Evolutionary conservation across 1,140 invertebrate genomes (phyloP).

Genomic region (Copidosoma floridanum): DNA sequence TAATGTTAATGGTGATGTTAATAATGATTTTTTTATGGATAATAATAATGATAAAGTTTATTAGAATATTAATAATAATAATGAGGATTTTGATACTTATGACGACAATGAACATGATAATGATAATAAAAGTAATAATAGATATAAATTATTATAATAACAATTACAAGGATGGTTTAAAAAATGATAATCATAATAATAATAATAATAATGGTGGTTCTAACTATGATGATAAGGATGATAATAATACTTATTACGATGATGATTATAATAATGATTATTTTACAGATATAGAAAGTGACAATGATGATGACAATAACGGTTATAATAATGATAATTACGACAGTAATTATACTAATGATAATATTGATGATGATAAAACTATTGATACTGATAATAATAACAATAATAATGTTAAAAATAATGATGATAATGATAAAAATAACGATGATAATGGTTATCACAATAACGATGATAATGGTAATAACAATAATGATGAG

Average conservation of each 20-base stretch:
- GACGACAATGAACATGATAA: neutral
- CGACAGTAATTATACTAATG: no score
- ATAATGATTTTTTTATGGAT: neutral
- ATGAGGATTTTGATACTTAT: neutral
- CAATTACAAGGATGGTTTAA: neutral
- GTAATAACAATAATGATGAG: neutral
- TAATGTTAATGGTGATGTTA: neutral
- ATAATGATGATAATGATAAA: neutral
- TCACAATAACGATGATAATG: neutral
- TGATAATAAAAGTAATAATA: neutral
- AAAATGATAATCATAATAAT: neutral
- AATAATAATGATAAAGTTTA: neutral
- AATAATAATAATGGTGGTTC: neutral
- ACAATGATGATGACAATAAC: no score
- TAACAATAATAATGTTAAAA: neutral
- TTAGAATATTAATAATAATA: neutral
- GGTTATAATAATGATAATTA: no score
- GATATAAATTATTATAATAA: no score
- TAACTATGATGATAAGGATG: no score
- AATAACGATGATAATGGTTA: neutral
- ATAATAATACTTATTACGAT: neutral
- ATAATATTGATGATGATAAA: no score
- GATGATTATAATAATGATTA: neutral
- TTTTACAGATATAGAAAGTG: neutral
- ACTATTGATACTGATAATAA: no score